Percentiles rank a stretch among this genome's conserved stretches.
Evolutionary conservation across 2,797 vertebrate genomes (phyloP).

Genomic region (Synanceia verrucosa): DNA sequence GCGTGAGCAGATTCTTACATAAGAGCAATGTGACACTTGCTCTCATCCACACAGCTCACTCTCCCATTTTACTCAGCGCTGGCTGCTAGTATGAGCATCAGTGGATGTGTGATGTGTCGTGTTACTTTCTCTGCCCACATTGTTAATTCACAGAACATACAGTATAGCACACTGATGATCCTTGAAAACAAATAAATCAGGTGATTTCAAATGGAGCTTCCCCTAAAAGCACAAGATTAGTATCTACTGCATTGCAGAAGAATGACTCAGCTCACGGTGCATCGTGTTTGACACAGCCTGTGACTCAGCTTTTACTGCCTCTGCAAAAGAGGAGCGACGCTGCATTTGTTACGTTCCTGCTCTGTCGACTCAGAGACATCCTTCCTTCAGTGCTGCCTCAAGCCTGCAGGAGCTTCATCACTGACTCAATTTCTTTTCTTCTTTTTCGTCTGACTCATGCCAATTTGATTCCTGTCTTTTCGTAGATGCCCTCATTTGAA

Average conservation of each 20-base stretch:
- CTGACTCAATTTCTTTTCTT: conserved; percentile 3
- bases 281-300: conserved; percentile 46
- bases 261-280: conserved; percentile 73
- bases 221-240: conserved; percentile 16
- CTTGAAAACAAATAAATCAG: not conserved
- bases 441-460: not conserved
- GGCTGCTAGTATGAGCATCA: not conserved
- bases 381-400: not conserved
- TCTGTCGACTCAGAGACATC: not conserved
- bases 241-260: conserved; percentile 63
- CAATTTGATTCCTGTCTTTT: not conserved
- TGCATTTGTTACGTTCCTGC: conserved; percentile 11
- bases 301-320: conserved; percentile 67
- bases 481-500: not conserved
- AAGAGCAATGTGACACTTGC: conserved; percentile 41
- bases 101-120: not conserved
- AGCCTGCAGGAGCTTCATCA: not conserved
- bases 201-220: conserved; percentile 12
- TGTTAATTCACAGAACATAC: conserved; percentile 8
- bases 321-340: conserved; percentile 46
- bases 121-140: conserved; percentile 12
- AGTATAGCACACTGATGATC: not conserved
- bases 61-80: conserved; percentile 2
- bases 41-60: conserved; percentile 21
- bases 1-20: conserved; percentile 46